Conservation (phyloP, 2,888 invertebrate genomes). For the Drosophila tripunctata region DNA sequence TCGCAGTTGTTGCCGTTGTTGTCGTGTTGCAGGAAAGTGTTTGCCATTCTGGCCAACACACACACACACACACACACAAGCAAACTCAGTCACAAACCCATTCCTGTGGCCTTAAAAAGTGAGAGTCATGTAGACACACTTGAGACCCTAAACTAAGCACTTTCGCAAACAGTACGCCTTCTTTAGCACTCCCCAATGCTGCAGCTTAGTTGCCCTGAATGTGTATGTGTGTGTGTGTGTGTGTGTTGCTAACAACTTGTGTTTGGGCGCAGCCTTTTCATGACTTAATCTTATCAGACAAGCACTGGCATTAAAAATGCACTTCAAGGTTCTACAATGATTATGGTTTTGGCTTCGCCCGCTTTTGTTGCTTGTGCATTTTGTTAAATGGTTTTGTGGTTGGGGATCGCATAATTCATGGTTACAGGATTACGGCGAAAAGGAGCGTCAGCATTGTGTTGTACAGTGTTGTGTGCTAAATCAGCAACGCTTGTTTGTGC, state of each 20-base stretch:
- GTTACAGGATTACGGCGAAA: constrained; percentile 72
- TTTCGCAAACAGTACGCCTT: constrained; percentile 57
- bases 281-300: constrained; percentile 78
- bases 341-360: constrained; percentile 12
- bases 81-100: too few relatives aligned
- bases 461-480: constrained; percentile 60
- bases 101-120: constrained; percentile 60
- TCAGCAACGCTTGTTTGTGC: constrained; percentile 74
- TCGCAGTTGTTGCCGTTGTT: constrained; percentile 19
- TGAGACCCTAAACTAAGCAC: constrained; percentile 68
- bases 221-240: constrained; percentile 1
- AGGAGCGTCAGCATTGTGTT: constrained; percentile 22
- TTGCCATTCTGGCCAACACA: constrained; percentile 43
- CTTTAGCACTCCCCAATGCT: neutral
- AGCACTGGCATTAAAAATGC: constrained; percentile 80
- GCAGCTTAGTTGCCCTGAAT: neutral
- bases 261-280: constrained; percentile 64
- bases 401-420: constrained; percentile 68
- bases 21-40: constrained; percentile 58
- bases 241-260: constrained; percentile 65
- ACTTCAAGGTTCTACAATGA: constrained; percentile 70
- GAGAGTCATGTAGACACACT: constrained; percentile 78
- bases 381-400: constrained; percentile 68
- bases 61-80: too few relatives aligned
- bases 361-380: constrained; percentile 42